Evolutionary conservation across 2,113 vertebrate species (phyloP), one percentile per base, ranked within the genome.

Genomic region (Mixornis gularis): DNA sequence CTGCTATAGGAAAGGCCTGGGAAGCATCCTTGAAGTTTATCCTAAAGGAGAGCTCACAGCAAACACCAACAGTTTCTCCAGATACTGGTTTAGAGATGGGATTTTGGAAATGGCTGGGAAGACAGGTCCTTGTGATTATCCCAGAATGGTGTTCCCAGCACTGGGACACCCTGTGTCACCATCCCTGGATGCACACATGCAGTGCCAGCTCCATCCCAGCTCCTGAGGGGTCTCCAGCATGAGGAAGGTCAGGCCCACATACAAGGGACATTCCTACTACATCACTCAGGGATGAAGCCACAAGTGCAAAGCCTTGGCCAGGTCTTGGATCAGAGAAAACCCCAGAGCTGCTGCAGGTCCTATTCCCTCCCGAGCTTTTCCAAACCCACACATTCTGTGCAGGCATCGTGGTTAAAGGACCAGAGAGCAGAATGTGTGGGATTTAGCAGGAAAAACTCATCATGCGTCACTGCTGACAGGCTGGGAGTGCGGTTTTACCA

Each of bases 201-300:
- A 65, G 4, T 1, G 6, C 46, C 85, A 85, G 51, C 18, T 26
- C n/a, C 4, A 0, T 14, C 46, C n/a, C 29, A 1, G 5, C 65
- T 20, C 38, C 60, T 8, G 36, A 8, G 20, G 21, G 5, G 6
- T 77, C 40, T 68, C 52, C 76, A 52, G 79, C 63, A 30, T 5
- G 36, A 72, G 44, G 2, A 1, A 9, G 17, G 15, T 34, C 49
- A 89, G 41, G 56, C 9, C 46, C 12, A 20, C 0, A 0, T 0
- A 0, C 4, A 3, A 0, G 22, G 32, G 6, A 29, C 26, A 18
- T 25, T 41, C 36, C 63, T 17, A 3, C n/a, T 64, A 1, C 1
- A 5, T 53, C 55, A 34, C 26, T 53, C 4, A 1, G n/a, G 46
- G 41, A 43, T 48, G 53, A 77, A 77, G 68, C 38, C 58, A 62